These are phyloP conservation scores for Pedionomus torquatus DNA, from an alignment of 2,113 vertebrate genomes.

Conservation along the genomic window DNA sequence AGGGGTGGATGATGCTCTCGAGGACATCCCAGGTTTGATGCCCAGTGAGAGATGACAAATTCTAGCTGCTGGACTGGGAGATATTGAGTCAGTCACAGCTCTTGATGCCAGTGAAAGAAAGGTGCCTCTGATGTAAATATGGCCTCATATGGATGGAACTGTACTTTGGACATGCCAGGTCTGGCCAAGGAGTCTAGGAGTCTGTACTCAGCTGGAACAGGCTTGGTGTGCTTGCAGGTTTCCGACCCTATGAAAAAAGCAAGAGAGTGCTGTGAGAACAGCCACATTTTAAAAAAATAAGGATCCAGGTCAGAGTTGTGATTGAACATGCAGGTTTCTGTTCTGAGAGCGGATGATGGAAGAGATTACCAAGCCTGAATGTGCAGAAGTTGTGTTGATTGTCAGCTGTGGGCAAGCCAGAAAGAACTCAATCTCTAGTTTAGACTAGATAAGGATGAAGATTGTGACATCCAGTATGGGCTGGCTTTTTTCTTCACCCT, in stretches of 20 bases:
- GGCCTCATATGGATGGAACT: neutral
- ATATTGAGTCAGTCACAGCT: neutral
- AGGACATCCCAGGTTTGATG: neutral
- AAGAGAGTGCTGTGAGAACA: neutral
- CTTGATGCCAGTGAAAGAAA: neutral
- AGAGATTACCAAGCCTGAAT: neutral
- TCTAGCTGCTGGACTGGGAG: neutral
- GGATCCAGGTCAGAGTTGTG: neutral
- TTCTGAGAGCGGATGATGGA: neutral
- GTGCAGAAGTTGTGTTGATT: neutral
- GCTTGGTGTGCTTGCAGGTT: fast-evolving
- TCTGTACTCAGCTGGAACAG: neutral
- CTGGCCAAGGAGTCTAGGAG: neutral
- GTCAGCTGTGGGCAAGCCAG: neutral
- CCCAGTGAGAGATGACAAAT: neutral
- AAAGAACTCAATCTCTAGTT: neutral
- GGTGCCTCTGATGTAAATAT: neutral
- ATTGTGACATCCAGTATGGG: neutral
- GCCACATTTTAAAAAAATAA: neutral
- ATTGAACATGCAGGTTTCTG: fast-evolving
- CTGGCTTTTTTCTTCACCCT: neutral
- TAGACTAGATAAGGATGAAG: neutral
- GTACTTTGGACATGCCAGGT: neutral
- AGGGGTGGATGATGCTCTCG: neutral
- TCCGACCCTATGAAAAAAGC: neutral